Base-by-base conservation (phyloP, 2,888 invertebrate species). In the Pollenia angustigena region DNA sequence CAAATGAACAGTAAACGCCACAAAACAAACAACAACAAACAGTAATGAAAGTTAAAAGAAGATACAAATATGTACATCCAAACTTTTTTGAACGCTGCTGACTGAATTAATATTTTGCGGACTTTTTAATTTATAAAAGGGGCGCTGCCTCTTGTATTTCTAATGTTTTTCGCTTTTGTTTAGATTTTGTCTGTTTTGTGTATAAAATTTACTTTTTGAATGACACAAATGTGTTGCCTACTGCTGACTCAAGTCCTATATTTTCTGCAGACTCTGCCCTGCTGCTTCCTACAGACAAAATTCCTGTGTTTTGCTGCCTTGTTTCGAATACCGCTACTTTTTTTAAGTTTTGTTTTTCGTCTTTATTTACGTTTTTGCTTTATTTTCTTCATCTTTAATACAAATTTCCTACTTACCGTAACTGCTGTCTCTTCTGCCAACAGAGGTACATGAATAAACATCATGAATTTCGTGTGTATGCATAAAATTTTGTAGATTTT, bases 141-240 rank as follows among this genome's bases (percentile, higher is more conserved):
- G 83, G 83, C 78, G 83, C 83, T 78, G 78, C 71, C 83, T 46
- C 42, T n/a, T 74, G 52, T 8, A 9, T 54, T 56, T 1, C 7
- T 6, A n/a, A 9, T 58, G 4, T 50, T 48, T 16, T 56, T 68
- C 46, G 7, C n/a, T 23, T 32, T 32, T 48, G 7, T 14, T 14
- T 46, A 10, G 8, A 10, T 69, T 42, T 44, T 54, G 18, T 6
- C 4, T 32, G 32, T 4, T 14, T 40, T 69, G 50, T 32, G 42
- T 60, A 42, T 40, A 10, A 60, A 48, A 40, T 6, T 32, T 46
- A 40, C 16, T 60, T 42, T 60, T 60, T 46, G n/a, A 64, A 42
- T 72, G 12, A 4, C 23, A 69, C 7, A 79, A 72, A 23, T 79
- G 60, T 60, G 83, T 72, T 74, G 79, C 42, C 64, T 23, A 8